phyloP scores from a whole-genome alignment of 2,113 vertebrate species.

The Ptyas mucosa region DNA sequence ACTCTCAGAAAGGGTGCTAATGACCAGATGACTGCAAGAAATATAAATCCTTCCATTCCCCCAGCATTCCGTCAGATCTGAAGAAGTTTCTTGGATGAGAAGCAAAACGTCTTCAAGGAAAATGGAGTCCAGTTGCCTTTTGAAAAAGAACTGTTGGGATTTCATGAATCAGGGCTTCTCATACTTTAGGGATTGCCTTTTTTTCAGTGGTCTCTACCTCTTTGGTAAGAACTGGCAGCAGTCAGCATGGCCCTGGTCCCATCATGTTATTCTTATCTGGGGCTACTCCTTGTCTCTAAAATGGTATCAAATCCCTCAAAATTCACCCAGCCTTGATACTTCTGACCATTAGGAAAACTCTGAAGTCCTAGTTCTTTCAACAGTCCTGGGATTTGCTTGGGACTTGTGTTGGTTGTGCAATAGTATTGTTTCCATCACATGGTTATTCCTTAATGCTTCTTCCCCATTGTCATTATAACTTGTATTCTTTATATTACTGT shows the following conservation, averaged over 20 bases:
- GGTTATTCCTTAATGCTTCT: background rate
- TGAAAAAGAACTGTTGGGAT: background rate
- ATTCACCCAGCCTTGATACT: background rate
- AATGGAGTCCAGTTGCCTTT: background rate
- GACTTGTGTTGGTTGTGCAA: background rate
- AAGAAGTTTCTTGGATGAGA: background rate
- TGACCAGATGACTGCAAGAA: background rate
- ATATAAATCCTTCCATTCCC: background rate
- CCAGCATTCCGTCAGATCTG: background rate
- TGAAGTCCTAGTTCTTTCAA: background rate
- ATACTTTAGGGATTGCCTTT: background rate
- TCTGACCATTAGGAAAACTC: background rate
- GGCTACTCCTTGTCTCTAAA: background rate
- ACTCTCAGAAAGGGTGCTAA: background rate
- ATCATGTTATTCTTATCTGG: background rate
- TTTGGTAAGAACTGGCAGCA: background rate
- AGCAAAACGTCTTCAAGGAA: background rate
- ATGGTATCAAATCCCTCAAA: background rate
- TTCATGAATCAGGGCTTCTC: background rate
- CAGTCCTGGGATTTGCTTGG: background rate
- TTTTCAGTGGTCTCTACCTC: background rate
- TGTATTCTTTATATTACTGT: background rate
- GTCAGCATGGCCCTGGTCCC: background rate
- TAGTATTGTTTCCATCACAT: background rate
- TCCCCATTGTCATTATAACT: background rate